Percentiles rank a stretch among this genome's conserved stretches.
phyloP scores from a whole-genome alignment of 1,140 invertebrate genomes.

The Sminthurinus signatus region DNA sequence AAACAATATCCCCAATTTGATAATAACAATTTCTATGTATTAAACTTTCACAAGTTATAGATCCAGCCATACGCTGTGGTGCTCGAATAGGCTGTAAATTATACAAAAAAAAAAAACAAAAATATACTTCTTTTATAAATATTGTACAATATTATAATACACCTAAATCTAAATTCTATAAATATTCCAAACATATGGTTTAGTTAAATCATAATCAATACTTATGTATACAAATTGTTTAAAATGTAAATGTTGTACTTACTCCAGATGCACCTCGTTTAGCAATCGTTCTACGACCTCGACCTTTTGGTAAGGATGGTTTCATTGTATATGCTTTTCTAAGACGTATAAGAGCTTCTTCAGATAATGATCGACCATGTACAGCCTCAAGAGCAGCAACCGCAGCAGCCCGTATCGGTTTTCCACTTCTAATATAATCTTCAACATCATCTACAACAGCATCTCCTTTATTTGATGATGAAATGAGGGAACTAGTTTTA shows the following conservation, averaged over 20 bases:
- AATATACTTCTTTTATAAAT: background rate
- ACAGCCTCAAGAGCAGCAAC: conserved; percentile 11
- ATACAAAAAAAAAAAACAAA: background rate
- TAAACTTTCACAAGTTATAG: background rate
- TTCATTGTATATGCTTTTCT: background rate
- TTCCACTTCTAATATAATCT: conserved; percentile 4
- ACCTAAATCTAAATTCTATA: background rate
- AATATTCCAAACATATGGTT: background rate
- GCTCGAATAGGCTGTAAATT: background rate
- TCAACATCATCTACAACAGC: background rate
- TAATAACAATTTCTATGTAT: conserved; percentile 9
- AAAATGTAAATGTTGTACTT: background rate
- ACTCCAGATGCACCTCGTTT: background rate
- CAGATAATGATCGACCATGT: background rate
- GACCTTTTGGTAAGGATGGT: background rate
- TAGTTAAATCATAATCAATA: background rate
- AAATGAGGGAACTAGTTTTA: background rate
- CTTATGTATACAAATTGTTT: background rate
- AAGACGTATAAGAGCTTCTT: background rate
- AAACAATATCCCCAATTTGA: conserved; percentile 24
- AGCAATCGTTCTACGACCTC: conserved; percentile 3
- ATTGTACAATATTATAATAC: background rate
- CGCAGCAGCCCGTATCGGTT: conserved; percentile 8
- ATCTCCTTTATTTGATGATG: background rate
- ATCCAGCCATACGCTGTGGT: conserved; percentile 8